Base-by-base conservation (phyloP, 2,888 invertebrate genomes). In the Microplitis manilae region DNA sequence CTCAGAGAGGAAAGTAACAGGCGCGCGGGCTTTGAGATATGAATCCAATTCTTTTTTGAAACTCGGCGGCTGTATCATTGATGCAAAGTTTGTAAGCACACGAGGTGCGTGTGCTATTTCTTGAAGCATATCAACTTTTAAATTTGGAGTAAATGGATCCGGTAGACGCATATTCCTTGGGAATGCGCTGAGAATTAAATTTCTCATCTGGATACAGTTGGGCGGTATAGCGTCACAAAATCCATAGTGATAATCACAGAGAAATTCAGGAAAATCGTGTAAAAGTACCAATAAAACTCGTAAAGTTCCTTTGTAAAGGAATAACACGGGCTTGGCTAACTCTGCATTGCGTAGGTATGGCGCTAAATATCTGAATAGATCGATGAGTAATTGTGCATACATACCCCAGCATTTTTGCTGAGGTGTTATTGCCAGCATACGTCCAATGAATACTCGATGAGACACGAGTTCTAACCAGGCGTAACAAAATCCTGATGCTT, bases 201-300 rank as follows among this genome's bases (percentile, higher is more conserved):
- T 99, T 72, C 99, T 93, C 97, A 99, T 97, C 90, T 97, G 99
- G 83, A 99, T 98, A 91, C 99, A 99, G 90, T 99, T 99, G 4
- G 99, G 97, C 68, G 99, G 99, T 85, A 99, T 99, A 79, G 97
- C 98, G 90, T 99, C 99, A 90, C 99, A 99, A 91, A 99, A 98
- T 67, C 97, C 97, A 90, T 99, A 99, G 90, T 99, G 98, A 90
- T 98, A 99, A 90, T 99, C 99, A 90, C 99, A 99, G 72, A 99
- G 92, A 90, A 99, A 98, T 91, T 99, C 99, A 0, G 99, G 99
- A 90, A 99, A 99, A 90, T 99, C 99, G 89, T 99, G 99, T 9
- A 99, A 92, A 41, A 99, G 91, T 0, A 99, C 98, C 61, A 99
- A 92, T 72, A 99, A 92, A 7, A 99, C 97, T 80, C 98, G 94